Conservation (phyloP, 2,888 invertebrate species). For the Coenonympha arcania region DNA sequence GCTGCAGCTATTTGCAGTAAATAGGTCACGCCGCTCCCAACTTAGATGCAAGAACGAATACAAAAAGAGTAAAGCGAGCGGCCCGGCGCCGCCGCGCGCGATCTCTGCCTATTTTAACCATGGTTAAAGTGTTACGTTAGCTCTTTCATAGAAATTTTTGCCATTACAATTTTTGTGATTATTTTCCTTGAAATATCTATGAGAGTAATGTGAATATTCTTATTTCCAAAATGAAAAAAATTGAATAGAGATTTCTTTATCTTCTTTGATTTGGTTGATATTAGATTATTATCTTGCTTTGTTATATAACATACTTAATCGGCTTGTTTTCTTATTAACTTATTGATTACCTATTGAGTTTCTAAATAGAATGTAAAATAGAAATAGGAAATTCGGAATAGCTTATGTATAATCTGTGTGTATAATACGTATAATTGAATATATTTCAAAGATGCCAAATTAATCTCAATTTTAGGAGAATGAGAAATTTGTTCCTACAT, state of each 20-base stretch:
- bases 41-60: slow-evolving; percentile 71
- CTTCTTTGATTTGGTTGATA: too few relatives aligned
- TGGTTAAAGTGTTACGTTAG: background rate
- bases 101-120: slow-evolving; percentile 11
- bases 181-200: too few relatives aligned
- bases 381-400: background rate
- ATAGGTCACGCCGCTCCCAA: slow-evolving; percentile 69
- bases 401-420: background rate
- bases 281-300: too few relatives aligned
- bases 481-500: background rate
- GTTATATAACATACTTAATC: too few relatives aligned
- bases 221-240: too few relatives aligned
- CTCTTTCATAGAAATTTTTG: too few relatives aligned
- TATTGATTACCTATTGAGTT: too few relatives aligned
- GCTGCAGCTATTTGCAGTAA: slow-evolving; percentile 69
- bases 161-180: too few relatives aligned
- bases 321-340: too few relatives aligned
- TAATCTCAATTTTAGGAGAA: background rate
- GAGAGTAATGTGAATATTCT: too few relatives aligned
- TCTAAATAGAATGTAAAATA: background rate
- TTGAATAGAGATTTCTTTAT: too few relatives aligned
- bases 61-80: slow-evolving; percentile 70
- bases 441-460: too few relatives aligned
- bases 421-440: background rate
- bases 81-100: slow-evolving; percentile 32